Evolutionary conservation across 2,888 invertebrate genomes (phyloP).

Genomic region (Trissolcus brochymenae): DNA sequence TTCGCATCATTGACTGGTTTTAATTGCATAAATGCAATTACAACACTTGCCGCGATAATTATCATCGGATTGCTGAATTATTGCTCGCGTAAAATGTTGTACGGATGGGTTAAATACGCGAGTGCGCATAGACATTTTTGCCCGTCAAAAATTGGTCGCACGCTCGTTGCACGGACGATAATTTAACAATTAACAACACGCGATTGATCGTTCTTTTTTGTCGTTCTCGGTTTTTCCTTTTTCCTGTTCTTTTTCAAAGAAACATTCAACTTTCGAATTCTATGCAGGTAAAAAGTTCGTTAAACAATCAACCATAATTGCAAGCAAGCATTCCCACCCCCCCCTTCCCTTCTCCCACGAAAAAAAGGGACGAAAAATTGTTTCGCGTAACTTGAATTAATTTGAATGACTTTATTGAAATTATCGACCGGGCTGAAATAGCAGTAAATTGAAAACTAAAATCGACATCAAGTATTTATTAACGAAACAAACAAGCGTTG

Average conservation of each 20-base stretch:
- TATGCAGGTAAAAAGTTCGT: not conserved
- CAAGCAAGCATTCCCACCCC: no score
- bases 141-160: slow-evolving; percentile 34
- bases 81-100: slow-evolving; percentile 21
- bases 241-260: no score
- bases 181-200: slow-evolving; percentile 43
- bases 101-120: slow-evolving; percentile 31
- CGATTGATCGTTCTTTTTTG: slow-evolving; percentile 15
- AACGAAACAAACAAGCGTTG: no score
- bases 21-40: slow-evolving; percentile 51
- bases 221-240: not conserved
- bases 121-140: slow-evolving; percentile 41
- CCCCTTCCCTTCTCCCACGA: no score
- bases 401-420: no score
- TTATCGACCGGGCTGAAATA: no score
- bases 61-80: slow-evolving; percentile 45
- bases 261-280: no score
- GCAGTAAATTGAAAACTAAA: no score
- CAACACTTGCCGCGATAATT: slow-evolving; percentile 48
- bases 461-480: no score
- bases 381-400: no score
- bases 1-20: slow-evolving; percentile 42
- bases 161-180: slow-evolving; percentile 26
- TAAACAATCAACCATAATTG: not conserved
- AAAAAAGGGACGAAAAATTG: no score